Conservation (phyloP, 2,113 vertebrate genomes). For the Panurus biarmicus region DNA sequence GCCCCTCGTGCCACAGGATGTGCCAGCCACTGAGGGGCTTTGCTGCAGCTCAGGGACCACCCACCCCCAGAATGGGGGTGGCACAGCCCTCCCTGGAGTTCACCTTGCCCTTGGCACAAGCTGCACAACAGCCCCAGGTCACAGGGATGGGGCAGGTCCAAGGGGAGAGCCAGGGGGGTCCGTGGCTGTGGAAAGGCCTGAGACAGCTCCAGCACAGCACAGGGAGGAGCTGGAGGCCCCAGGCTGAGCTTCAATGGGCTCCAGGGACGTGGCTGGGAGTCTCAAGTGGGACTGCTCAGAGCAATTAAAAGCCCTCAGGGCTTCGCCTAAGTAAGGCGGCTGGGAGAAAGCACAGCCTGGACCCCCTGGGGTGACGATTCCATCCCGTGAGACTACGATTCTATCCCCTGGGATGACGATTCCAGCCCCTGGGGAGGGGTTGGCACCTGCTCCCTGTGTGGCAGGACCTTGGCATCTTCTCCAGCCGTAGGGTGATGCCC, state of each 20-base stretch:
- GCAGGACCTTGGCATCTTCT: not conserved
- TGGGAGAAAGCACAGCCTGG: not conserved
- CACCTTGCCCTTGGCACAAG: not conserved
- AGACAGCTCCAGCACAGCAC: not conserved
- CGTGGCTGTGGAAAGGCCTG: fast-evolving
- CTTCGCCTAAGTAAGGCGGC: not conserved
- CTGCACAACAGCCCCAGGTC: not conserved
- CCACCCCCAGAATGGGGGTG: not conserved
- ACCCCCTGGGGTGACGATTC: not conserved
- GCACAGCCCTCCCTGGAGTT: not conserved
- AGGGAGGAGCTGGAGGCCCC: fast-evolving
- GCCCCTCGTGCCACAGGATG: fast-evolving
- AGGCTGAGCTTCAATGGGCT: not conserved
- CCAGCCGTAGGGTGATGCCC: fast-evolving
- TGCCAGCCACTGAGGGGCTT: not conserved
- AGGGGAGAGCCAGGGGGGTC: not conserved
- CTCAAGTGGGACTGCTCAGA: not conserved
- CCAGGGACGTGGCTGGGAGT: not conserved
- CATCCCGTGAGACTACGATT: too few relatives aligned
- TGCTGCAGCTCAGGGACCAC: not conserved
- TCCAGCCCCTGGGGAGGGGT: not conserved
- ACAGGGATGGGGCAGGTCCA: not conserved
- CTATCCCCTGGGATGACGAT: too few relatives aligned
- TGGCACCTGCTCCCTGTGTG: not conserved
- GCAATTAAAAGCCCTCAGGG: not conserved